Evolutionary conservation across 2,888 invertebrate genomes (phyloP), one percentile per base, ranked within the genome.

Genomic region (Criorhina ranunculi): DNA sequence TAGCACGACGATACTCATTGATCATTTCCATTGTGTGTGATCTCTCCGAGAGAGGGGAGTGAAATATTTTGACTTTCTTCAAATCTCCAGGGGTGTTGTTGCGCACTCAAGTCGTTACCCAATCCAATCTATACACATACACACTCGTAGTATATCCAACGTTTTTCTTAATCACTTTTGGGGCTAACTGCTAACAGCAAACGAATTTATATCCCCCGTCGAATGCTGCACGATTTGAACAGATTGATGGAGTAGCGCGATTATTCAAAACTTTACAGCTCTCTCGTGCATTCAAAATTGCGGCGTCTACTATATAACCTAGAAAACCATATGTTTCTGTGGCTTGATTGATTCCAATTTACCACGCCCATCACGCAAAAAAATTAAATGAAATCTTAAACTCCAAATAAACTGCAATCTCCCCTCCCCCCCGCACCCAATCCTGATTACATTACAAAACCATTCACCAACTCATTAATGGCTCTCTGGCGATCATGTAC

Each of bases 321-420:
- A 85, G 85, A 85, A 85, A 76, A 85, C 85, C 85, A 85, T 85
- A 85, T 85, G 80, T 76, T 80, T 59, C 85, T 44, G 57, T 37
- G 44, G 31, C 64, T 85, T 85, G 85, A 85, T 85, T 85, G 75
- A 85, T 85, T 80, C 53, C 80, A 70, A 85, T 85, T 76, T 53
- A 60, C 85, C 85, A 85, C 85, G 85, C 85, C 85, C 80, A 75
- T 79, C 79, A 76, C 80, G 85, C 85, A 85, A 69, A 80, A n/a
- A n/a, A n/a, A n/a, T n/a, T n/a, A n/a, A 75, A 75, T 49, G 53
- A 67, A 80, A 57, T 62, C 67, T 67, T 53, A 51, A 75, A 66
- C 59, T 80, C 70, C 53, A 66, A 70, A 85, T 80, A 85, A 80
- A 70, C 62, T 62, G 78, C n/a, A n/a, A n/a, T n/a, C n/a, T n/a